Percentiles rank a stretch among this genome's conserved stretches.
Evolutionary conservation across 2,797 vertebrate genomes (phyloP).

Genomic region (Moxostoma hubbsi): DNA sequence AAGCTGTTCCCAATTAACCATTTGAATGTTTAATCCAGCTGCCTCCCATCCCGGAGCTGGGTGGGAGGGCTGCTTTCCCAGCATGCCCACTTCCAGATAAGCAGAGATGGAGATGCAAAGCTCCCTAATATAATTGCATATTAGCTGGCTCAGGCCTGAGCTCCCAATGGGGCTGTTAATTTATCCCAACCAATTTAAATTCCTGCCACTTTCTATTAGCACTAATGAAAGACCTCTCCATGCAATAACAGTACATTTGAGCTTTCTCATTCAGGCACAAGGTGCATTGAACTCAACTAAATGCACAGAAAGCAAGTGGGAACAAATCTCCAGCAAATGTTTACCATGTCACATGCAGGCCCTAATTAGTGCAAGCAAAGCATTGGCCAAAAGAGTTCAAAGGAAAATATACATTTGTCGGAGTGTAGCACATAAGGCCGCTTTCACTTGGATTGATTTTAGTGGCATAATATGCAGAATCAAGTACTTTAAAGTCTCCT

Average conservation of each 20-base stretch:
- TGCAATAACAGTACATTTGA: constrained; percentile 29
- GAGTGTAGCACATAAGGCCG: constrained; percentile 32
- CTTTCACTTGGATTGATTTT: constrained; percentile 49
- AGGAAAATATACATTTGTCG: constrained; percentile 11
- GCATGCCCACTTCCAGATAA: constrained; percentile 44
- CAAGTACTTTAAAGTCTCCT: constrained; percentile 43
- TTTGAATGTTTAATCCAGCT: constrained; percentile 43
- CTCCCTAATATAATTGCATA: constrained; percentile 64
- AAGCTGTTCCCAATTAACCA: constrained; percentile 52
- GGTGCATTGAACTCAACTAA: constrained; percentile 44
- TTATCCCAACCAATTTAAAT: constrained; percentile 69
- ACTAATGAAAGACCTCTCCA: constrained; percentile 57
- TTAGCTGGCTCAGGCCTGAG: constrained; percentile 60
- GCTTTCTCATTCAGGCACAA: constrained; percentile 43
- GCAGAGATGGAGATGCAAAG: constrained; percentile 52
- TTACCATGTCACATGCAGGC: constrained; percentile 43
- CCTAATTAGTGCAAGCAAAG: constrained; percentile 41
- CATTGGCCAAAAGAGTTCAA: constrained; percentile 29
- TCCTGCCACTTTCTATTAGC: constrained; percentile 62
- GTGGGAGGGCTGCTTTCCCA: constrained; percentile 24
- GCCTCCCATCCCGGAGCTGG: constrained; percentile 28
- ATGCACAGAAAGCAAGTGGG: constrained; percentile 31
- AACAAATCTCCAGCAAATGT: constrained; percentile 43
- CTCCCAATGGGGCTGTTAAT: constrained; percentile 66
- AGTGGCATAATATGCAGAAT: constrained; percentile 54